Evolutionary conservation across 2,888 invertebrate genomes (phyloP), one percentile per base, ranked within the genome.

Genomic region (Mythimna ferrago): DNA sequence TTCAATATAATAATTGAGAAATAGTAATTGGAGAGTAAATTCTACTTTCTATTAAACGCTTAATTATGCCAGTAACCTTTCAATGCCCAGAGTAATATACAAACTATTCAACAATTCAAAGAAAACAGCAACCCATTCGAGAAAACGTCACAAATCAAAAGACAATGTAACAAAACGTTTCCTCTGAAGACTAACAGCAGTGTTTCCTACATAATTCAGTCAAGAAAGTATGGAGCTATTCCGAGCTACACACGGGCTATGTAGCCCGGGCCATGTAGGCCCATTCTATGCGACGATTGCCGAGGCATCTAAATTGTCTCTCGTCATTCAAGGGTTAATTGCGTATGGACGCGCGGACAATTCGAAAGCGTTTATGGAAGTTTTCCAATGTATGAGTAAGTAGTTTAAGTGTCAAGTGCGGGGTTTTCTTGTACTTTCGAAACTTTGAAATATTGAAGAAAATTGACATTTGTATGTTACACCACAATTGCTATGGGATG

Each of bases 241-340:
- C 35, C 32, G 9, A 56, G 70, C 38, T 60, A 65, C 11, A 80
- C 54, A 41, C n/a, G 16, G 6, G 54, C 53, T 78, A 87, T 83
- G 79, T 81, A 66, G 79, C 73, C 60, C 77, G 74, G 51, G 51
- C 51, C 51, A 53, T 53, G 51, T 51, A 19, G 51, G 70, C 61
- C 66, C 78, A 78, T 81, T 80, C 81, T 78, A 65, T 80, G 76
- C 76, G 72, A 83, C 89, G 73, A 87, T 89, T 89, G 80, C 73
- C 58, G 21, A 67, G 82, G 86, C 75, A 87, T 89, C 80, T 83
- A 78, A 88, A 87, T 80, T 75, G 83, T 75, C 75, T 48, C 70
- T 69, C 57, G 56, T 76, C 80, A 82, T 85, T 87, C 75, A 86
- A 86, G 82, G 87, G 82, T 81, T 89, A 89, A 89, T 86, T 88